Evolutionary conservation across 2,888 invertebrate species (phyloP), one percentile per base, ranked within the genome.

Genomic region (Creontiades dilutus): DNA sequence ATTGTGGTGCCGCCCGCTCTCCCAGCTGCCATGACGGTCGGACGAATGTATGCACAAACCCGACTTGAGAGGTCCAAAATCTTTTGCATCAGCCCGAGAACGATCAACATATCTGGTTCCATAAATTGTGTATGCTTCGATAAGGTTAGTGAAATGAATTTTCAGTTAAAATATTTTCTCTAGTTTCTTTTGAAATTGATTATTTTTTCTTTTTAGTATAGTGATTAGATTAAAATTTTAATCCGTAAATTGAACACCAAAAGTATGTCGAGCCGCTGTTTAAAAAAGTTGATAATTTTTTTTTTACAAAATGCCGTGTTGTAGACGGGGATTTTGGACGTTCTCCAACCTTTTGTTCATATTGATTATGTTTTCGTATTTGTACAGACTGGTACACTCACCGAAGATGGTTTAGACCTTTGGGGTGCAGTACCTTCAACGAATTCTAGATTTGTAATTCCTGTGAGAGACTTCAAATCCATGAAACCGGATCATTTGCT

Each of bases 21-120:
- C 78, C 99, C 98, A 0, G 98, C 98, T 68, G 99, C 99, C 90
- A 98, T 99, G 98, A 98, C 98, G 0, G 98, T 98, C 0, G 99
- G 99, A 0, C 95, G 97, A 1, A 95, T 98, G 92, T 98, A 98
- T 93, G 99, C 99, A 0, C 98, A 98, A 93, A 95, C 95, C 88
- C 94, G 99, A 12, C 94, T 99, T 81, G 95, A 96, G 93, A 95
- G 95, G 61, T 96, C 96, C 80, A 94, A 96, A 82, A 96, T 99
- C 89, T 97, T 96, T 93, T 99, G 99, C 93, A 98, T 99, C 91
- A 98, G 98, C 92, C 98, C 99, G 0, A 94, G 98, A 13, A 96
- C 97, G 0, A 98, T 99, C 91, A 99, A 98, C 93, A 97, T 99
- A 27, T 97, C 98, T 91, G 99, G 98, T 0, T 97, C 97, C 0